These are phyloP conservation scores for Batillaria attramentaria DNA, from an alignment of 1,140 invertebrate species.

Conservation along the genomic window DNA sequence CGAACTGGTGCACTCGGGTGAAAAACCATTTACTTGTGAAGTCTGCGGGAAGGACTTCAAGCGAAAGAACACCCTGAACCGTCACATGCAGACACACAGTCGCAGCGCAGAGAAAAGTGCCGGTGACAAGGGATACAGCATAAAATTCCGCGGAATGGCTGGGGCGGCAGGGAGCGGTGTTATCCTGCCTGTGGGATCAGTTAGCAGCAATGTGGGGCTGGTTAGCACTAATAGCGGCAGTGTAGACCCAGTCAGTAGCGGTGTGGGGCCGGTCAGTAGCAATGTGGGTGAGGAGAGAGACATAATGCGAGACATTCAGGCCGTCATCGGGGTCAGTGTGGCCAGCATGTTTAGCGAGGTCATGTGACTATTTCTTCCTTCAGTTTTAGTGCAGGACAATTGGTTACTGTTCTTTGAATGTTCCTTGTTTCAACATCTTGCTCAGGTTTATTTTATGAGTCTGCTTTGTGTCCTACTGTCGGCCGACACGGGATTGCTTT, in stretches of 20 bases:
- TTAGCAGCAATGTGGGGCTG: neutral
- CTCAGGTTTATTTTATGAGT: too few species aligned
- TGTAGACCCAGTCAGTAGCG: too few species aligned
- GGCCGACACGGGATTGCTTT: too few species aligned
- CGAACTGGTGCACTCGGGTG: slow-evolving; percentile 26
- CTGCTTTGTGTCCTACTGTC: too few species aligned
- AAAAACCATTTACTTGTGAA: slow-evolving; percentile 75
- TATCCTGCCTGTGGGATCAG: slow-evolving; percentile 12
- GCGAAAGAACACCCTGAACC: slow-evolving; percentile 94
- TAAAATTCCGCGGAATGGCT: too few species aligned
- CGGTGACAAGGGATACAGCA: neutral
- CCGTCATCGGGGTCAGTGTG: slow-evolving; percentile 26
- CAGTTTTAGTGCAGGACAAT: too few species aligned
- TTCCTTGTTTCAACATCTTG: too few species aligned
- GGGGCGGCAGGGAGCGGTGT: neutral
- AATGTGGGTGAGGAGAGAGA: slow-evolving; percentile 20
- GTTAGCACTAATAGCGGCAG: neutral
- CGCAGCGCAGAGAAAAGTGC: slow-evolving; percentile 76
- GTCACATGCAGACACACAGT: slow-evolving; percentile 96
- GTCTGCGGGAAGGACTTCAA: slow-evolving; percentile 93
- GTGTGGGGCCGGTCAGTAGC: neutral
- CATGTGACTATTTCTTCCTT: too few species aligned
- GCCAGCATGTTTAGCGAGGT: too few species aligned
- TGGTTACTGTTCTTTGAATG: too few species aligned
- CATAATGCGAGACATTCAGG: slow-evolving; percentile 28